Conservation (phyloP, 2,888 invertebrate genomes). For the Dicyrtomina minuta region DNA sequence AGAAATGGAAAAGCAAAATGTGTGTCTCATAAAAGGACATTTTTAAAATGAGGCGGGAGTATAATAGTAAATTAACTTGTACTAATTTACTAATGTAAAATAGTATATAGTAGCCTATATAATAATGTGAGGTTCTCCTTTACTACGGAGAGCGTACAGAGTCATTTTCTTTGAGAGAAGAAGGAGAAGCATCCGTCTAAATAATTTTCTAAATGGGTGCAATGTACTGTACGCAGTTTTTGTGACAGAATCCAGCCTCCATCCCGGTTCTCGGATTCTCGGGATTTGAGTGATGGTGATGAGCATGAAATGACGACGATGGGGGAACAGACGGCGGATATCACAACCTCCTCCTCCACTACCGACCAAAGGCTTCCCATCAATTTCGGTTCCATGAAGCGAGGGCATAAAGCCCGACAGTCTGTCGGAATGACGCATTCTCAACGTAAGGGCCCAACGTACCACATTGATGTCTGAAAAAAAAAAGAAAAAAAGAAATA, state of each 20-base stretch:
- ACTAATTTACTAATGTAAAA: no score
- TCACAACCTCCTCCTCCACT: background rate
- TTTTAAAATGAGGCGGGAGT: no score
- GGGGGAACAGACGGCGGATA: background rate
- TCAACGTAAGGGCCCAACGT: conserved; percentile 18
- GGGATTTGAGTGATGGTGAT: conserved; percentile 48
- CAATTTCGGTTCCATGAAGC: conserved; percentile 26
- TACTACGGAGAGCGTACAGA: background rate
- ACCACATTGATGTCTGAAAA: conserved; percentile 38
- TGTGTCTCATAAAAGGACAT: no score
- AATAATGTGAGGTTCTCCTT: background rate
- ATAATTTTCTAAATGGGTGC: conserved; percentile 15
- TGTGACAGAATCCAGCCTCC: conserved; percentile 83
- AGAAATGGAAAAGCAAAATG: no score
- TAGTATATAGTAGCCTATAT: background rate
- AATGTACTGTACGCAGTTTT: conserved; percentile 67
- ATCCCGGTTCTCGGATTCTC: conserved; percentile 75
- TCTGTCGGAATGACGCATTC: background rate
- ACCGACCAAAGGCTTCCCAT: background rate
- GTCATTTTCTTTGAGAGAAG: background rate
- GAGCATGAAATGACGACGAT: conserved; percentile 16
- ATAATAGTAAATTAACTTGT: no score
- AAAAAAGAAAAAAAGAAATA: background rate
- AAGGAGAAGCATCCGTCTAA: background rate
- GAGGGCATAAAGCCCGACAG: conserved; percentile 18